Base-by-base conservation (phyloP, 2,113 vertebrate genomes). In the Cynoglossus semilaevis region DNA sequence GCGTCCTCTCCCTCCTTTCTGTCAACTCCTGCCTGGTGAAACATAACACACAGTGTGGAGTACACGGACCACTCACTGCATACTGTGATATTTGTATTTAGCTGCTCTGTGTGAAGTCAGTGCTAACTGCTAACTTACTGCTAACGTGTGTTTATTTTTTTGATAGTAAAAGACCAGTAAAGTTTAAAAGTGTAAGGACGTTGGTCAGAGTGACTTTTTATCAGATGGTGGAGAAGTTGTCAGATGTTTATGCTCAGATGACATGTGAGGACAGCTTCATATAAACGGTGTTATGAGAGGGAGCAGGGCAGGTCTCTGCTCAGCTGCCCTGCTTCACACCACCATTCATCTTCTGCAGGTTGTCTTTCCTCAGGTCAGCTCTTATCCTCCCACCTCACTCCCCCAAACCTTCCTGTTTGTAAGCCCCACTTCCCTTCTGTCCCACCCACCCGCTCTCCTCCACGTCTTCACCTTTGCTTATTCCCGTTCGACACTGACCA, bases 1-100 rank as follows among this genome's bases (percentile, higher is more conserved):
- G 53, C 60, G 45, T 63, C 51, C 70, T 55, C 59, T 15, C 56
- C 70, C 85, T 85, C 80, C 65, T 78, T 75, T 83, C 76, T 84
- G 72, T 73, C 77, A 76, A 41, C 67, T 72, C 55, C 15, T 17
- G 8, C 72, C 74, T 73, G 58, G 9, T 56, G 57, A 73, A 50
- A 42, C 47, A 16, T 63, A 45, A 57, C 47, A 80, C 43, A 72
- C 54, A 77, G 5, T 18, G 17, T 41, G 59, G 63, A 22, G 45
- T 44, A 5, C 5, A 37, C 9, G 9, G 1, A 17, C n/a, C 17
- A 51, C 54, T 46, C 7, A 4, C 36, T 22, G 44, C 48, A 18
- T 0, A 9, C 41, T 19, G 47, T 17, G 34, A 42, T 19, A 35
- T 51, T 51, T 40, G 11, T 14, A 47, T 18, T 29, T 29, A 29